phyloP scores from a whole-genome alignment of 2,113 vertebrate genomes.

The Galeopterus variegatus region DNA sequence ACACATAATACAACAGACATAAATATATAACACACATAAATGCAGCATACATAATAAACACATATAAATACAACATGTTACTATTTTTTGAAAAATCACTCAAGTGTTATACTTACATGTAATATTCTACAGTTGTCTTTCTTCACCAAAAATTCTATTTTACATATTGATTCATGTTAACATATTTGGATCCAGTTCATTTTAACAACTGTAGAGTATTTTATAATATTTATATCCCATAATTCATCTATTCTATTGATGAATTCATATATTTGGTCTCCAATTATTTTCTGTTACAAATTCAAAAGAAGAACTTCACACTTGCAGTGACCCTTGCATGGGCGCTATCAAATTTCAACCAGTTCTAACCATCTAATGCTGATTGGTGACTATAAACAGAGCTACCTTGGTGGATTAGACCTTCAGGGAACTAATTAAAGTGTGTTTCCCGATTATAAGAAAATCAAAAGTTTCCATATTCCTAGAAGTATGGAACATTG shows the following conservation, averaged over 20 bases:
- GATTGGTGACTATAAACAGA: neutral
- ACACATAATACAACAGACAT: neutral
- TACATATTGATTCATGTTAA: neutral
- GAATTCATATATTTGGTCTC: neutral
- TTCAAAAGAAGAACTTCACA: neutral
- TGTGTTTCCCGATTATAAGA: neutral
- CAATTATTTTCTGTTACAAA: neutral
- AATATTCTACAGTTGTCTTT: neutral
- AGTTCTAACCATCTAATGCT: neutral
- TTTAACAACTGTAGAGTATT: neutral
- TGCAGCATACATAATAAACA: neutral
- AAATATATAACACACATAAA: neutral
- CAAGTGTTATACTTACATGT: neutral
- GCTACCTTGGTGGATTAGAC: neutral
- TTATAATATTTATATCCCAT: too few species aligned
- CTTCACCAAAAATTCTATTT: neutral
- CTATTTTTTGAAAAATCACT: neutral
- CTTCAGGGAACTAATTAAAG: neutral
- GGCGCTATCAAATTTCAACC: neutral
- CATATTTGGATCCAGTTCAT: neutral
- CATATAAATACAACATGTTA: neutral
- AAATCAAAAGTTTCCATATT: neutral
- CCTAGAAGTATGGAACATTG: neutral
- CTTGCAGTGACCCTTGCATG: neutral
- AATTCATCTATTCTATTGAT: neutral